Evolutionary conservation across 2,797 vertebrate species (phyloP).

Genomic region (Periophthalmus magnuspinnatus): DNA sequence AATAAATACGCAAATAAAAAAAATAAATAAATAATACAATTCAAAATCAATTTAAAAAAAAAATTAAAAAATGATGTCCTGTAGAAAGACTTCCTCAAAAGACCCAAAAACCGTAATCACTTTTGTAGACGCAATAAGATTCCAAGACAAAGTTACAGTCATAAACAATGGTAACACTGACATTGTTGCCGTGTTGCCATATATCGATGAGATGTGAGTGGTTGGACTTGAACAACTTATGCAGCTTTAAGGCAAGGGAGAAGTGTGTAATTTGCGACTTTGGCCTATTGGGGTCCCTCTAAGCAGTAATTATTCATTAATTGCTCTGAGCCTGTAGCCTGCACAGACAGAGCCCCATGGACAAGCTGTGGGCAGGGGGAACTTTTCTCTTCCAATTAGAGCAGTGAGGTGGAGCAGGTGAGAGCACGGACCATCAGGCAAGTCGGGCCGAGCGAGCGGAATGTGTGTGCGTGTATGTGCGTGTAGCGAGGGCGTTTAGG

Average conservation of each 20-base stretch:
- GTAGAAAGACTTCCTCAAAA: neutral
- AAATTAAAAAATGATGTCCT: too few species aligned
- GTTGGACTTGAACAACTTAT: neutral
- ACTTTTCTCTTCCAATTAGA: constrained; percentile 69
- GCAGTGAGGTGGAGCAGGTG: constrained; percentile 48
- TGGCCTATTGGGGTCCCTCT: constrained; percentile 20
- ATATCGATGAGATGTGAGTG: neutral
- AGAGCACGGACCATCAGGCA: constrained; percentile 48
- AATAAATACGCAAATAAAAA: too few species aligned
- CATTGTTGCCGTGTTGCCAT: neutral
- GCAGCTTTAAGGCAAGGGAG: constrained; percentile 12
- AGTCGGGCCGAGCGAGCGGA: constrained; percentile 14
- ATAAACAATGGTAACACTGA: neutral
- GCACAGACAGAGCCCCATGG: constrained; percentile 47
- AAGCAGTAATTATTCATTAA: constrained; percentile 66
- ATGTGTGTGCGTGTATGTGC: constrained; percentile 37
- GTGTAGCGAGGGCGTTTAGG: constrained; percentile 19
- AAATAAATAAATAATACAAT: too few species aligned
- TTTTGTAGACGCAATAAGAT: neutral
- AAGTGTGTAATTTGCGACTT: constrained; percentile 43
- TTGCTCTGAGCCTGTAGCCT: constrained; percentile 53
- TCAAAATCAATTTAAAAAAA: too few species aligned
- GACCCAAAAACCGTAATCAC: neutral
- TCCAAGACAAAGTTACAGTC: neutral
- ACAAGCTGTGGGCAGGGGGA: constrained; percentile 38